Evolutionary conservation across 2,113 vertebrate species (phyloP).

Genomic region (Corynorhinus townsendii): DNA sequence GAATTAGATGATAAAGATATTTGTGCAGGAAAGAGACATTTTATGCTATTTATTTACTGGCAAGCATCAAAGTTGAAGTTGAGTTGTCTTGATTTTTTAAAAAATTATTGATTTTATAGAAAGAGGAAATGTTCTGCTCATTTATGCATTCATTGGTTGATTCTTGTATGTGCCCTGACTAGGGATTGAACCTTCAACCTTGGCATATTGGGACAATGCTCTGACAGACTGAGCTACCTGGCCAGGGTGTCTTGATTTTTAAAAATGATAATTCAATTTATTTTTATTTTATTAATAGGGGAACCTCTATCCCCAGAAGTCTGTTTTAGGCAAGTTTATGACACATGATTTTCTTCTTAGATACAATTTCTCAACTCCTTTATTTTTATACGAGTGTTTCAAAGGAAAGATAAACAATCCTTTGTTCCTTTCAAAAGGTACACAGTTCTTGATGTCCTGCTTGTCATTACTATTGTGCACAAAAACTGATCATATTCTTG

Average conservation of each 20-base stretch:
- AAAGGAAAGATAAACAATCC: background rate
- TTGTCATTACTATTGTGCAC: background rate
- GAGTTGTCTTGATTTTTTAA: background rate
- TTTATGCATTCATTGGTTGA: background rate
- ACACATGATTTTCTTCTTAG: background rate
- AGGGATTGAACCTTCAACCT: background rate
- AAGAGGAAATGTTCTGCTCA: background rate
- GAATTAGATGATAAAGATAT: conserved; percentile 1
- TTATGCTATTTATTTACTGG: background rate
- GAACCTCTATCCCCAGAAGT: background rate
- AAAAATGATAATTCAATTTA: conserved; percentile 16
- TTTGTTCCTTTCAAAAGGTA: background rate
- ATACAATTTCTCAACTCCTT: background rate
- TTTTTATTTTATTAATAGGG: conserved; percentile 41
- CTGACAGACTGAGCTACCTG: background rate
- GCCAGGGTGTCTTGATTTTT: background rate
- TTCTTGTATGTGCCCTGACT: background rate
- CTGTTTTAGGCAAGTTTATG: background rate
- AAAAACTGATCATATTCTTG: background rate
- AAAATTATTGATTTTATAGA: background rate
- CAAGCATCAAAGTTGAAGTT: background rate
- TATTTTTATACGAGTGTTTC: background rate
- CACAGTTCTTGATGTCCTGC: background rate
- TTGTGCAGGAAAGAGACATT: background rate
- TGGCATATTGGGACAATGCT: background rate